Percentiles rank a stretch among this genome's conserved stretches.
Evolutionary conservation across 1,140 invertebrate genomes (phyloP).

Genomic region (Drosophila littoralis): DNA sequence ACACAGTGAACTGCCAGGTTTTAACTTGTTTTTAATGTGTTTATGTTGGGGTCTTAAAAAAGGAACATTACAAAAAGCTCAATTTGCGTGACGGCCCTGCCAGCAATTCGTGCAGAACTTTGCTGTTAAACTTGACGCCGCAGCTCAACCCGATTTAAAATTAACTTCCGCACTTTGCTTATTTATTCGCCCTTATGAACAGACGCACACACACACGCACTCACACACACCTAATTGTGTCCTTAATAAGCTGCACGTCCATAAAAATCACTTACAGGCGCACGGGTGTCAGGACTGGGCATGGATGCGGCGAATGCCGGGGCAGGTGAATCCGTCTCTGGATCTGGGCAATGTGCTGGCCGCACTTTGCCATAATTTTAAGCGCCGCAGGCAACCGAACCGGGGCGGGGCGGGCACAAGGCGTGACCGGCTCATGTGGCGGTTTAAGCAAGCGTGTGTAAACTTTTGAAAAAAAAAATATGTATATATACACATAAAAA

Average conservation of each 20-base stretch:
- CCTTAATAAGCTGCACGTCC: conserved; percentile 60
- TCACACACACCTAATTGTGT: conserved; percentile 52
- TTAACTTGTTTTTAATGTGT: not conserved
- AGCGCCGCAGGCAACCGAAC: not conserved
- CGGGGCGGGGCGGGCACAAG: not conserved
- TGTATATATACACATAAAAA: conserved; percentile 35
- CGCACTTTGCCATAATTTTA: conserved; percentile 52
- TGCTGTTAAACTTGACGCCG: conserved; percentile 5
- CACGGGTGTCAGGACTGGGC: conserved; percentile 12
- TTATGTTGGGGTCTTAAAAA: not conserved
- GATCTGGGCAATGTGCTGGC: conserved; percentile 34
- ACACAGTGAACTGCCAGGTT: not conserved
- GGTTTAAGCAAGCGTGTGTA: conserved; percentile 77
- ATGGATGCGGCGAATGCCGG: not conserved
- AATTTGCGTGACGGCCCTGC: not conserved
- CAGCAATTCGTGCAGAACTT: conserved; percentile 4
- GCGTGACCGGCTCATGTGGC: conserved; percentile 57
- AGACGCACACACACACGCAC: conserved; percentile 7
- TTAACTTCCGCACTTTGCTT: conserved; percentile 21
- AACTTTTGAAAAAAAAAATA: conserved; percentile 69
- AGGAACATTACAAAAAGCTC: not conserved
- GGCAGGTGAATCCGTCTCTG: conserved; percentile 13
- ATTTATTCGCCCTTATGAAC: conserved; percentile 11
- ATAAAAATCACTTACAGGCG: conserved; percentile 74
- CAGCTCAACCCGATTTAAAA: conserved; percentile 24